Evolutionary conservation across 1,140 invertebrate species (phyloP).

Genomic region (Dermatophagoides farinae): DNA sequence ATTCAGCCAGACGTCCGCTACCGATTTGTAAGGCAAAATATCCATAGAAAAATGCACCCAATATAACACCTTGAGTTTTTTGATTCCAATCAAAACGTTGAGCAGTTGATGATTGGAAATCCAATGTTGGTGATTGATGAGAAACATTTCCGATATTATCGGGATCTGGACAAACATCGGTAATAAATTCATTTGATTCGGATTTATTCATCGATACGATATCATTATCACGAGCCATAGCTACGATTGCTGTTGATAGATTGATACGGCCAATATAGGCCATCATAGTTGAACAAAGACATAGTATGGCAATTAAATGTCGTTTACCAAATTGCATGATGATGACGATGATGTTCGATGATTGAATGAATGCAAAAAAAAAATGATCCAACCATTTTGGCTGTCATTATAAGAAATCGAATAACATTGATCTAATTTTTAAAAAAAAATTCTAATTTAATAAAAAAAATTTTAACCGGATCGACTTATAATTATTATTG

Average conservation of each 20-base stretch:
- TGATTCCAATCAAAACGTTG: constrained; percentile 18
- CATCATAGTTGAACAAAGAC: neutral
- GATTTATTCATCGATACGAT: neutral
- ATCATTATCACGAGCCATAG: neutral
- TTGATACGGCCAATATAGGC: constrained; percentile 4
- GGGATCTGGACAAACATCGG: neutral
- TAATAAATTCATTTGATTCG: neutral
- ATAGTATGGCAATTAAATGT: neutral
- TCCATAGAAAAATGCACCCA: constrained; percentile 66
- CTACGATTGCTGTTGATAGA: neutral
- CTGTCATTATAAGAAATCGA: too few species aligned
- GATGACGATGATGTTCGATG: too few species aligned
- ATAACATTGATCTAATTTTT: too few species aligned
- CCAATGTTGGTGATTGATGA: neutral
- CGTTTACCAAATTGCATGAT: neutral
- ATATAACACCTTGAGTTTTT: constrained; percentile 32
- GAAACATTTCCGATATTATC: neutral
- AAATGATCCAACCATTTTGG: too few species aligned
- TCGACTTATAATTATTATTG: too few species aligned
- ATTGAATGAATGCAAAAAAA: too few species aligned
- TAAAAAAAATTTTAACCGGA: too few species aligned
- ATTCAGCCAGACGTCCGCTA: constrained; percentile 51
- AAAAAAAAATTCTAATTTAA: too few species aligned
- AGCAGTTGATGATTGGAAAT: neutral
- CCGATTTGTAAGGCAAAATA: constrained; percentile 62